Conservation (phyloP, 1,140 invertebrate species). For the Conus betulinus region DNA sequence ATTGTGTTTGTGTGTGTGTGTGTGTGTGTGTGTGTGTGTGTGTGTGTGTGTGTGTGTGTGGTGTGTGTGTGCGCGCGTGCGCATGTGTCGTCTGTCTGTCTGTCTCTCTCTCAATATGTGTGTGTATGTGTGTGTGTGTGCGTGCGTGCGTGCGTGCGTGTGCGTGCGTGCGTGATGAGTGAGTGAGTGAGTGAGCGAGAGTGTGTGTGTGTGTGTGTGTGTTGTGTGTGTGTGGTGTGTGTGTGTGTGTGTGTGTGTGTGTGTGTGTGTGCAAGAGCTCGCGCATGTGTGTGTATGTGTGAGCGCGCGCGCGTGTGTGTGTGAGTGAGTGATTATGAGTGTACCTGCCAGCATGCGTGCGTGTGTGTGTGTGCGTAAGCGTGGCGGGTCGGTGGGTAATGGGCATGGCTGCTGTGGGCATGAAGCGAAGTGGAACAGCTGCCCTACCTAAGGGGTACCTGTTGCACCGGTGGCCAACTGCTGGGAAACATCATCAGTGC, state of each 20-base stretch:
- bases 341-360: neutral
- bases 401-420: too few relatives aligned
- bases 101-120: too few relatives aligned
- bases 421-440: too few relatives aligned
- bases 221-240: neutral
- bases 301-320: neutral
- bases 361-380: neutral
- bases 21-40: slow-evolving; percentile 18
- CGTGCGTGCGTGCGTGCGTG: slow-evolving; percentile 9
- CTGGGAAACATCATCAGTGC: too few relatives aligned
- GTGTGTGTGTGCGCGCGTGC: too few relatives aligned
- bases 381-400: neutral
- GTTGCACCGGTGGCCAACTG: too few relatives aligned
- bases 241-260: neutral
- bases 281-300: neutral
- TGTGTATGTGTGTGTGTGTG: slow-evolving; percentile 19
- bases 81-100: too few relatives aligned
- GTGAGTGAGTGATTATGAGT: neutral
- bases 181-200: too few relatives aligned
- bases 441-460: too few relatives aligned
- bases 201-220: slow-evolving; percentile 12
- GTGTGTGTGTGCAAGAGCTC: neutral
- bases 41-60: slow-evolving; percentile 18
- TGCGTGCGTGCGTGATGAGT: neutral
- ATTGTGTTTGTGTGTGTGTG: too few relatives aligned